These are phyloP conservation scores for Periparus ater DNA, from an alignment of 2,797 vertebrate genomes.

Conservation along the genomic window DNA sequence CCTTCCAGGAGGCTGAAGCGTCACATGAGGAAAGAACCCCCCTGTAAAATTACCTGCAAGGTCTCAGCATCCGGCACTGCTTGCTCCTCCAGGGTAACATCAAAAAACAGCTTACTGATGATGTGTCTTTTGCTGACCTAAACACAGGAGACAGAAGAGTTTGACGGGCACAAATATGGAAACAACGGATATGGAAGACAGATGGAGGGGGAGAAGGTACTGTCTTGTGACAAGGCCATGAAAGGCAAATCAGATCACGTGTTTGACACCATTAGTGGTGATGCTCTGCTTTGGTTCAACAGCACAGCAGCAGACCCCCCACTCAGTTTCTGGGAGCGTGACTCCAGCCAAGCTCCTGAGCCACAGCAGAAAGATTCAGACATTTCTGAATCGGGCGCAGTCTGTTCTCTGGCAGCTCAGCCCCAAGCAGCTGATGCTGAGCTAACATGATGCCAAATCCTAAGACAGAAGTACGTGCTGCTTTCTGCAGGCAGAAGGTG, in stretches of 20 bases:
- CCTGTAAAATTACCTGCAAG: slow-evolving; percentile 82
- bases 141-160: slow-evolving; percentile 17
- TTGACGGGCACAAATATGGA: not conserved
- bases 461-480: slow-evolving; percentile 60
- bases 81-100: slow-evolving; percentile 84
- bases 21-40: not conserved
- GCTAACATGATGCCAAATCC: slow-evolving; percentile 66
- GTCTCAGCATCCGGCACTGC: slow-evolving; percentile 82
- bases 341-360: slow-evolving; percentile 34
- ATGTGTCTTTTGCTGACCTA: slow-evolving; percentile 92
- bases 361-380: slow-evolving; percentile 34
- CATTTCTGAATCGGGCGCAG: slow-evolving; percentile 55
- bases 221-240: not conserved
- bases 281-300: not conserved
- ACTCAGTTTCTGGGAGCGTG: not conserved
- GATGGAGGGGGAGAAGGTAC: not conserved
- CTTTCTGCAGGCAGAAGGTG: slow-evolving; percentile 50
- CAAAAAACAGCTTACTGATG: slow-evolving; percentile 93
- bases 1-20: not conserved
- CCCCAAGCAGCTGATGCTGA: slow-evolving; percentile 68
- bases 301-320: slow-evolving; percentile 10
- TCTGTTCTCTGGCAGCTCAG: slow-evolving; percentile 70
- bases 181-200: not conserved
- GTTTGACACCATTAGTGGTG: not conserved
- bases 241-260: not conserved